Base-by-base conservation (phyloP, 2,113 vertebrate species). In the Nothoprocta pentlandii region DNA sequence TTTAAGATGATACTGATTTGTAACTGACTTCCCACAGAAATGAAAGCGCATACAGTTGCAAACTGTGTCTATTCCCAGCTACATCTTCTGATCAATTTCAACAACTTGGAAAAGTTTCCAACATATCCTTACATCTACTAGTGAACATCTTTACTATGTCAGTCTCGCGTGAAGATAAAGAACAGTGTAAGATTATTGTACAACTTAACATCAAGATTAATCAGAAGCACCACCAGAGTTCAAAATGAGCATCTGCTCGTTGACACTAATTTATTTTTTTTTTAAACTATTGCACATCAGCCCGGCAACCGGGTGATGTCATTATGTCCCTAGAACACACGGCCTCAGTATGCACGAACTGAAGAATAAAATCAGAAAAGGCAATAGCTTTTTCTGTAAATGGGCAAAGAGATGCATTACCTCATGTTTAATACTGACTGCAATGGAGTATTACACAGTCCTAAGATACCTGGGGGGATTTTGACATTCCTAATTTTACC, bases 161-260 rank as follows among this genome's bases (percentile, higher is more conserved):
- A 87, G 83, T 96, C 74, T 91, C 44, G 49, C 47, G 20, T 79
- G 92, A 95, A 96, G 85, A 95, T 87, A 96, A 95, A 96, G 96
- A 94, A 84, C 82, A 92, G 71, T 3, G 84, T 34, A 69, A 87
- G 41, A 76, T 54, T 81, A 77, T 13, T 88, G 66, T 23, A 69
- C n/a, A 76, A 39, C 54, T 95, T 92, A 93, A 34, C 87, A 92
- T 51, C 78, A 19, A 77, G 68, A 86, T 44, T 77, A 77, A 96
- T 34, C 32, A 49, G 51, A 93, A 92, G 74, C 82, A 44, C 66
- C 47, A 79, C 30, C 20, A 73, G 59, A 87, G 84, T 87, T 95
- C 90, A 96, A 71, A 93, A 80, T 58, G 82, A 85, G 53, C 64
- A 88, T 78, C 36, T 86, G 46, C 82, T 80, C 80, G 13, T 59